These are phyloP conservation scores for Caenorhabditis sp. DNA, from an alignment of 2,888 invertebrate species.

Conservation along the genomic window DNA sequence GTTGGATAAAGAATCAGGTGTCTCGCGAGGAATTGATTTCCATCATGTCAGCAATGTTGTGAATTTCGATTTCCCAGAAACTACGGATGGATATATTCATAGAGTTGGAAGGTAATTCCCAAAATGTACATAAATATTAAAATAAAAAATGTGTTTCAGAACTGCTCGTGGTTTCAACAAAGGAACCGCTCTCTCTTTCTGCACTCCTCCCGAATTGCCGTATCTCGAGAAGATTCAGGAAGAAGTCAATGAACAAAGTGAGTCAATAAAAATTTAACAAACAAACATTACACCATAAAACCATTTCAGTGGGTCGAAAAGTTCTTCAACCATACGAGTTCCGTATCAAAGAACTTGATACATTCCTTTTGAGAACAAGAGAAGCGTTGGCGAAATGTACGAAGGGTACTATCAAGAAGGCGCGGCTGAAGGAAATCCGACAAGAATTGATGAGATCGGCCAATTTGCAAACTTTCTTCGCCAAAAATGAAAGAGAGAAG, in stretches of 20 bases:
- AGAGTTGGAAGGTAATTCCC: slow-evolving; percentile 81
- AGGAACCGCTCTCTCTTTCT: slow-evolving; percentile 69
- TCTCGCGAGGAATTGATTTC: slow-evolving; percentile 96
- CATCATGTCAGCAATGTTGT: slow-evolving; percentile 95
- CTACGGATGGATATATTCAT: slow-evolving; percentile 90
- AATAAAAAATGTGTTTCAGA: slow-evolving; percentile 67
- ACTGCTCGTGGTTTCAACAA: slow-evolving; percentile 75
- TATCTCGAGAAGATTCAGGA: slow-evolving; percentile 74
- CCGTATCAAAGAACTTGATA: slow-evolving; percentile 91
- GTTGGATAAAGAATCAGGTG: slow-evolving; percentile 83
- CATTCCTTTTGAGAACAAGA: slow-evolving; percentile 90
- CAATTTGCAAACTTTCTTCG: slow-evolving; percentile 56
- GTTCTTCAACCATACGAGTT: slow-evolving; percentile 86
- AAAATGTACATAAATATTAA: not conserved
- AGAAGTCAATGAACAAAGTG: slow-evolving; percentile 70
- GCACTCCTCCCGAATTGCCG: slow-evolving; percentile 54
- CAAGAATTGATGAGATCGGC: slow-evolving; percentile 76
- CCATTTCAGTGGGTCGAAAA: slow-evolving; percentile 61
- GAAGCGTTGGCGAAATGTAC: slow-evolving; percentile 96
- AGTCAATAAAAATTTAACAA: slow-evolving; percentile 9
- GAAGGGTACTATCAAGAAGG: slow-evolving; percentile 89
- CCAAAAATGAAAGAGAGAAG: slow-evolving; percentile 66
- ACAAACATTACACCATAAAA: too few relatives aligned
- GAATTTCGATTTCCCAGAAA: slow-evolving; percentile 95
- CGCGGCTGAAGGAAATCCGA: slow-evolving; percentile 92